Percentiles rank a stretch among this genome's conserved stretches.
These are phyloP conservation scores for Euphonia xanthogaster DNA, from an alignment of 2,797 vertebrate genomes.

Conservation along the genomic window DNA sequence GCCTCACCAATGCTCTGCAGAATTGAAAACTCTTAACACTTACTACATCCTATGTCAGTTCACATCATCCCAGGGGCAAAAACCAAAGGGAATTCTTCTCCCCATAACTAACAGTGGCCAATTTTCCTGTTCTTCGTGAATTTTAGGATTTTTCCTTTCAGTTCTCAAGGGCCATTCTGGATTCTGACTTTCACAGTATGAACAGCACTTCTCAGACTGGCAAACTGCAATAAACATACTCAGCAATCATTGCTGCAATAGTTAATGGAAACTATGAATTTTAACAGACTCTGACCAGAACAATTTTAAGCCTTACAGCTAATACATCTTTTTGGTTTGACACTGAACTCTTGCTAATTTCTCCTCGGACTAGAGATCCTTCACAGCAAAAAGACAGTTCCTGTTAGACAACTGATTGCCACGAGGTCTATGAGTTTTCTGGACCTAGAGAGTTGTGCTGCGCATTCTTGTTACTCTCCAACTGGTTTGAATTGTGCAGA, in stretches of 20 bases:
- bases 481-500: background rate
- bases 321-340: background rate
- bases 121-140: background rate
- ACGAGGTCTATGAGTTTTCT: background rate
- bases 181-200: background rate
- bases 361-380: background rate
- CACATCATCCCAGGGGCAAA: background rate
- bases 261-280: background rate
- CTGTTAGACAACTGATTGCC: background rate
- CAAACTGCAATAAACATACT: background rate
- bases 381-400: background rate
- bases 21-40: background rate
- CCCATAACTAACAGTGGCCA: background rate
- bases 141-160: background rate
- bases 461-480: background rate
- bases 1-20: background rate
- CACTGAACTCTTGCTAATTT: background rate
- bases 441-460: background rate
- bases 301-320: background rate
- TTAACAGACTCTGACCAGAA: background rate
- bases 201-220: background rate
- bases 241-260: background rate
- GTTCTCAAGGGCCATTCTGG: background rate
- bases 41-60: background rate
- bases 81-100: background rate